Conservation (phyloP, 2,113 vertebrate genomes). For the Pseudorasbora parva region DNA sequence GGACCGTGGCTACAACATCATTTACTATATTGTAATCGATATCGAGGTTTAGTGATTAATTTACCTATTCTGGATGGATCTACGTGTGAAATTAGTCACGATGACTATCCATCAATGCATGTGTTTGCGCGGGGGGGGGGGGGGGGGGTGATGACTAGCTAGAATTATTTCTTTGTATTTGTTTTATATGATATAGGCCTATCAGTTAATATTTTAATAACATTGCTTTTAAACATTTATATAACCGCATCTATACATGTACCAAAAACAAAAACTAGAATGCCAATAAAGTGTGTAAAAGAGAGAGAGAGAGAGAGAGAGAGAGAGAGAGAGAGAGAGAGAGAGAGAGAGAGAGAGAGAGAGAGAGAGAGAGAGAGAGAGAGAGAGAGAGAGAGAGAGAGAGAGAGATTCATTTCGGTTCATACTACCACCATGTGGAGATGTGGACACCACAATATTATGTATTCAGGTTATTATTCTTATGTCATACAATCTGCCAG, state of each 20-base stretch:
- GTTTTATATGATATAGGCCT: neutral
- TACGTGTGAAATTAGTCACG: neutral
- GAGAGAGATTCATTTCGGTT: constrained; percentile 38
- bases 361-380: neutral
- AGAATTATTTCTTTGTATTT: too few species aligned
- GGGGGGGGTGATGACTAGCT: neutral
- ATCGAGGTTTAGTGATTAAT: constrained; percentile 4
- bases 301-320: constrained; percentile 20
- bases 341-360: too few species aligned
- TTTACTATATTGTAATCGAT: constrained; percentile 13
- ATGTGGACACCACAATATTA: constrained; percentile 2
- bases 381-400: neutral
- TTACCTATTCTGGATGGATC: neutral
- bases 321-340: neutral
- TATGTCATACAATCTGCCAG: neutral
- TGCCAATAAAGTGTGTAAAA: neutral
- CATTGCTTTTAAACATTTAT: neutral
- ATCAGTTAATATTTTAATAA: neutral
- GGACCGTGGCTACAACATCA: neutral
- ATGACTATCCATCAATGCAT: neutral
- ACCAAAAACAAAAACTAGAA: too few species aligned
- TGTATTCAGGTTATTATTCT: neutral
- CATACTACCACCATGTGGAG: constrained; percentile 63
- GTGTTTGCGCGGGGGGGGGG: neutral
- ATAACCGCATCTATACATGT: too few species aligned